Evolutionary conservation across 2,113 vertebrate species (phyloP).

Genomic region (Genyomyrus donnyi): DNA sequence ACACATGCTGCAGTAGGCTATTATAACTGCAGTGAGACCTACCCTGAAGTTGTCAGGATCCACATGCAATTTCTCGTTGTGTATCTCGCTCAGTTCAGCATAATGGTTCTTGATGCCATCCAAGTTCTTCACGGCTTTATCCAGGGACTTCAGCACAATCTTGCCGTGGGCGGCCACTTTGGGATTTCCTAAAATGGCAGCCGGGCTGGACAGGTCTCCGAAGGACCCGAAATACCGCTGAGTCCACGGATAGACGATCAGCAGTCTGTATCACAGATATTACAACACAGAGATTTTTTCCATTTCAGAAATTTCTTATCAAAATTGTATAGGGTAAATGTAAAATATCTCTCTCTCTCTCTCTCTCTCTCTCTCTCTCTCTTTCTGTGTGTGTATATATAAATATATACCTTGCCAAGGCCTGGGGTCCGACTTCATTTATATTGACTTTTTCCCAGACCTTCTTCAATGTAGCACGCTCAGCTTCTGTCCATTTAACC

Average conservation of each 20-base stretch:
- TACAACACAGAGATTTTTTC: background rate
- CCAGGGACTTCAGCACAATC: slow-evolving; percentile 60
- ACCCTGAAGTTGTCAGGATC: slow-evolving; percentile 83
- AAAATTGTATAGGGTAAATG: background rate
- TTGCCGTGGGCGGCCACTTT: slow-evolving; percentile 55
- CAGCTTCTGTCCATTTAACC: slow-evolving; percentile 49
- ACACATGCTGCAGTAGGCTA: background rate
- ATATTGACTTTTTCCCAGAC: slow-evolving; percentile 34
- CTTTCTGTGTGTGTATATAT: background rate
- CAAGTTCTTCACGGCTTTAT: slow-evolving; percentile 56
- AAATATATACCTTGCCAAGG: slow-evolving; percentile 43
- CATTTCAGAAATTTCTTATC: background rate
- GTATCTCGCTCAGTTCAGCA: slow-evolving; percentile 62
- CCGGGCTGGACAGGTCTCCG: slow-evolving; percentile 57
- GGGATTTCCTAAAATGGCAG: slow-evolving; percentile 49
- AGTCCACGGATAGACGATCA: slow-evolving; percentile 58
- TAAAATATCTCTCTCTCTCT: background rate
- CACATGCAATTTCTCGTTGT: slow-evolving; percentile 72
- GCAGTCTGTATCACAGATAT: slow-evolving; percentile 43
- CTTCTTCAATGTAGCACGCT: slow-evolving; percentile 37
- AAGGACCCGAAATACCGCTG: slow-evolving; percentile 75
- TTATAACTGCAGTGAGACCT: slow-evolving; percentile 7
- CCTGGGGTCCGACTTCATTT: slow-evolving; percentile 34
- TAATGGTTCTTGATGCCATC: slow-evolving; percentile 56
- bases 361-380: no score